phyloP scores from a whole-genome alignment of 2,113 vertebrate genomes.

The Oxyura jamaicensis region DNA sequence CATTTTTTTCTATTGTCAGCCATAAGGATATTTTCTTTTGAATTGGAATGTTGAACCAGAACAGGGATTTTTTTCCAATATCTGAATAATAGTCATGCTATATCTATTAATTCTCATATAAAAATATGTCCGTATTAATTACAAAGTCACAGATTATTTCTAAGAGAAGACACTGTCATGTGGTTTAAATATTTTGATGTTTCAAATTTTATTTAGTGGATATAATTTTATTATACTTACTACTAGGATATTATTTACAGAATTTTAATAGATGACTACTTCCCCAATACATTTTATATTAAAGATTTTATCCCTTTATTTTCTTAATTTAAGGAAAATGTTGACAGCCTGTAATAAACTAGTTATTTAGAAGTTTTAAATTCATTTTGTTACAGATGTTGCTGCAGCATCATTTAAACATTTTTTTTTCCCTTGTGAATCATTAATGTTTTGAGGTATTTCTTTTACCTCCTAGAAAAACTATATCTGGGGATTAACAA shows the following conservation, averaged over 20 bases:
- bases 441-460: conserved; percentile 5
- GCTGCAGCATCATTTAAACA: not conserved
- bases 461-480: conserved; percentile 29
- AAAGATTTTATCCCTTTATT: not conserved
- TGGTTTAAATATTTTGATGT: not conserved
- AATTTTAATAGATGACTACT: not conserved
- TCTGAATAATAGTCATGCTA: not conserved
- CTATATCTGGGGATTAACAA: conserved; percentile 43
- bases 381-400: not conserved
- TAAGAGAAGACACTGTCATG: not conserved
- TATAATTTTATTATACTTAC: not conserved
- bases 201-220: not conserved
- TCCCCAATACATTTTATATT: not conserved
- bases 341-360: not conserved
- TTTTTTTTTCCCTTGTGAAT: not conserved
- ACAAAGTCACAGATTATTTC: not conserved
- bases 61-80: not conserved
- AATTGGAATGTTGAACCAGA: not conserved
- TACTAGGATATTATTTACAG: not conserved
- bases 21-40: not conserved
- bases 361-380: not conserved
- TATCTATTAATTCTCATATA: not conserved
- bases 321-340: not conserved
- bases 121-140: not conserved
- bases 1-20: not conserved